These are phyloP conservation scores for Jordanella pulchra DNA, from an alignment of 2,797 vertebrate species.

Conservation along the genomic window DNA sequence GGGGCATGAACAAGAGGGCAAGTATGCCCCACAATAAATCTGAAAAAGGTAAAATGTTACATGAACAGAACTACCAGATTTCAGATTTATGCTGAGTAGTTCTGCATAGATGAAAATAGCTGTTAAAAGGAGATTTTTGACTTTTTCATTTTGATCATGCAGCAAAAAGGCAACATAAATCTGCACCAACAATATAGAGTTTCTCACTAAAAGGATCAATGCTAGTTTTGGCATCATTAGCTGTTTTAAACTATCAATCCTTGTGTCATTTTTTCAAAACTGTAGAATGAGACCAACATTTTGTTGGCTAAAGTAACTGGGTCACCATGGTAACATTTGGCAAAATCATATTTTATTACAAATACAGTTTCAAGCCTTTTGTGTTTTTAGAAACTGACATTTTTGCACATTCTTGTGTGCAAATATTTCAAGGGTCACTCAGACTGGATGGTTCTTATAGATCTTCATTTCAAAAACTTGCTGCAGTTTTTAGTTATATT, in stretches of 20 bases:
- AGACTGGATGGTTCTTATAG: background rate
- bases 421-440: background rate
- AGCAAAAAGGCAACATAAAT: background rate
- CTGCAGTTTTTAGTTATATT: background rate
- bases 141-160: background rate
- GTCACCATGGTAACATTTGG: background rate
- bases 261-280: background rate
- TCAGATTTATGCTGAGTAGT: background rate
- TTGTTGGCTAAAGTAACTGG: background rate
- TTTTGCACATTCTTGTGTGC: background rate
- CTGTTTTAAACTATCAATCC: background rate
- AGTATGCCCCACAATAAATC: conserved; percentile 52
- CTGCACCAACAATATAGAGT: background rate
- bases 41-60: conserved; percentile 3
- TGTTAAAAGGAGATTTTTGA: background rate
- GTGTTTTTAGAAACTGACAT: background rate
- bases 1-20: conserved; percentile 66
- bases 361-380: background rate
- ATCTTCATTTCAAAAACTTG: background rate
- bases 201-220: background rate
- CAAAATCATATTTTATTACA: background rate
- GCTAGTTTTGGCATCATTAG: background rate
- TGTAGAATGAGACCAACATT: background rate
- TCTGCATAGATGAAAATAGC: background rate
- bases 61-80: background rate